Percentiles rank a stretch among this genome's conserved stretches.
Conservation (phyloP, 2,888 invertebrate species). For the Papilio demoleus region DNA sequence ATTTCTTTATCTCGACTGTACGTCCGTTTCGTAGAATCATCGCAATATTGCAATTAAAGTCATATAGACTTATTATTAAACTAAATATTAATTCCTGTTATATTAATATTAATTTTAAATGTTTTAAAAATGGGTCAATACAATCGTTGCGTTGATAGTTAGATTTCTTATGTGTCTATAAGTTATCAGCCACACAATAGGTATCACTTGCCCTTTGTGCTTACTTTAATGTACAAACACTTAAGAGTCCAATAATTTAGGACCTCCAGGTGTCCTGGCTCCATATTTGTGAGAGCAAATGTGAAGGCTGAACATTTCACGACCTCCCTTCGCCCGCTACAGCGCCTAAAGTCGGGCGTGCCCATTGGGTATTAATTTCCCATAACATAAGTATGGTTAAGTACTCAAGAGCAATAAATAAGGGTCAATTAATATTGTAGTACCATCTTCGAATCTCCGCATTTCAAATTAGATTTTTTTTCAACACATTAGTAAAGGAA, state of each 20-base stretch:
- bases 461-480: too few relatives aligned
- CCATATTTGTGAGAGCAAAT: slow-evolving; percentile 7
- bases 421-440: too few relatives aligned
- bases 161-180: too few relatives aligned
- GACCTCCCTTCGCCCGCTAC: slow-evolving; percentile 15
- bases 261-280: not conserved
- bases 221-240: not conserved
- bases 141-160: too few relatives aligned
- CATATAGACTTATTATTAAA: not conserved
- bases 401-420: too few relatives aligned
- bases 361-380: not conserved
- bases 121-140: too few relatives aligned
- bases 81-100: too few relatives aligned
- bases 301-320: slow-evolving; percentile 12
- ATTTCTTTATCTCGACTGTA: not conserved
- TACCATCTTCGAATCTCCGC: too few relatives aligned
- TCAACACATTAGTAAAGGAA: too few relatives aligned
- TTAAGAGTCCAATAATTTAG: not conserved
- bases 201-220: too few relatives aligned
- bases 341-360: not conserved
- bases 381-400: not conserved
- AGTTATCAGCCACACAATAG: too few relatives aligned
- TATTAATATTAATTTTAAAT: too few relatives aligned
- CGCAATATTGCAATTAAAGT: not conserved
- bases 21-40: not conserved